phyloP scores from a whole-genome alignment of 2,888 invertebrate species.

The Sialis fuliginosa region DNA sequence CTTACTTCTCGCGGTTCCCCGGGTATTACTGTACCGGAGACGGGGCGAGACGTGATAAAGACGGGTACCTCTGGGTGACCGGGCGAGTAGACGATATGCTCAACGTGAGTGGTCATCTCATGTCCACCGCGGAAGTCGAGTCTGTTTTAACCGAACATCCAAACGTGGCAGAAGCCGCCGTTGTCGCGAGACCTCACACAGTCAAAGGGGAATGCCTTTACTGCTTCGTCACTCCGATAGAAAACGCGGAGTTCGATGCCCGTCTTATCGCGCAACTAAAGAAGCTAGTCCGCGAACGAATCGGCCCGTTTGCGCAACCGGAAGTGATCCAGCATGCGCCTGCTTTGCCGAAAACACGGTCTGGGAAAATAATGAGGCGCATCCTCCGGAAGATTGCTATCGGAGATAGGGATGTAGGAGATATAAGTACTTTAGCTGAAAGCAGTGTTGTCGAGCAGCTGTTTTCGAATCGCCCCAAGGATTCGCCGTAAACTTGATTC shows the following conservation, averaged over 20 bases:
- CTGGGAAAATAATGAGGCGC: slow-evolving; percentile 96
- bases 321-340: slow-evolving; percentile 90
- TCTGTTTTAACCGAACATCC: slow-evolving; percentile 62
- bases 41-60: slow-evolving; percentile 79
- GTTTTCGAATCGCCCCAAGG: slow-evolving; percentile 39
- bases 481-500: background rate
- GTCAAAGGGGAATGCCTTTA: slow-evolving; percentile 96
- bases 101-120: slow-evolving; percentile 93
- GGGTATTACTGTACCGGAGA: slow-evolving; percentile 98
- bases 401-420: slow-evolving; percentile 79
- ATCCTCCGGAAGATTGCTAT: slow-evolving; percentile 85
- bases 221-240: slow-evolving; percentile 87
- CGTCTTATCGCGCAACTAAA: slow-evolving; percentile 54
- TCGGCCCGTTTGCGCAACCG: slow-evolving; percentile 92
- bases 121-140: slow-evolving; percentile 92
- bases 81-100: slow-evolving; percentile 97
- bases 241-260: slow-evolving; percentile 50
- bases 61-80: slow-evolving; percentile 93
- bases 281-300: slow-evolving; percentile 67
- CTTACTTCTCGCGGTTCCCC: slow-evolving; percentile 90
- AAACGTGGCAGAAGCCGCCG: slow-evolving; percentile 85
- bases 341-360: slow-evolving; percentile 87
- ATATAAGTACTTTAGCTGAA: slow-evolving; percentile 87
- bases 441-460: slow-evolving; percentile 69
- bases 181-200: slow-evolving; percentile 83